Evolutionary conservation across 1,140 invertebrate species (phyloP).

Genomic region (Drosophila sproati): DNA sequence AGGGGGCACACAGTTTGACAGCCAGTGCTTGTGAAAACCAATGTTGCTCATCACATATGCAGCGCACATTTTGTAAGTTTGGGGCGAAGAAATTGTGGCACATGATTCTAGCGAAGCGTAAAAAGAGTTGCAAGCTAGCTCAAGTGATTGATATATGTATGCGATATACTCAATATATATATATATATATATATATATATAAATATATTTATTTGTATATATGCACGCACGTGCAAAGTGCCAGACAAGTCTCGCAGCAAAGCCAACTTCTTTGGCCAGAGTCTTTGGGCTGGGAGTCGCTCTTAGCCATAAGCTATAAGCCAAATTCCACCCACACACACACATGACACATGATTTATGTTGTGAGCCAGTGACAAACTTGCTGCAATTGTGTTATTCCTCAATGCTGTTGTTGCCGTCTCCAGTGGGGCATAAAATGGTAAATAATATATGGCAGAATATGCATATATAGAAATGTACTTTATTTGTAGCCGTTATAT

Average conservation of each 20-base stretch:
- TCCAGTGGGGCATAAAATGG: constrained; percentile 21
- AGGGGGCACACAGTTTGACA: constrained; percentile 19
- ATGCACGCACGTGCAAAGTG: constrained; percentile 63
- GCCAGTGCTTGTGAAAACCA: constrained; percentile 21
- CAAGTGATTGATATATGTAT: constrained; percentile 65
- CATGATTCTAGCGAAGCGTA: constrained; percentile 11
- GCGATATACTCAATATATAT: background rate
- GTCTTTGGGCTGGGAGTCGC: background rate
- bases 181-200: constrained; percentile 4
- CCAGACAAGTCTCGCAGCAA: background rate
- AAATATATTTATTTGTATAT: background rate
- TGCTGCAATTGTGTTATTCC: constrained; percentile 26
- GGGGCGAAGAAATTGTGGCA: constrained; percentile 49
- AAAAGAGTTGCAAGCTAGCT: constrained; percentile 39
- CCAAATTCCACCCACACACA: constrained; percentile 22
- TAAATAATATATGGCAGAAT: constrained; percentile 18
- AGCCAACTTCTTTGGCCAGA: constrained; percentile 2
- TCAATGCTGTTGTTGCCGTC: background rate
- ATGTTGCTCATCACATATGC: constrained; percentile 56
- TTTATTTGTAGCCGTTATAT: constrained; percentile 14
- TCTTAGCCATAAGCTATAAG: background rate
- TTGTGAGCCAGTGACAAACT: constrained; percentile 49
- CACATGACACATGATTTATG: constrained; percentile 67
- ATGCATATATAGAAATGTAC: constrained; percentile 7
- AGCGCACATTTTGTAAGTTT: constrained; percentile 45